Base-by-base conservation (phyloP, 2,888 invertebrate genomes). In the Apantesis nais region DNA sequence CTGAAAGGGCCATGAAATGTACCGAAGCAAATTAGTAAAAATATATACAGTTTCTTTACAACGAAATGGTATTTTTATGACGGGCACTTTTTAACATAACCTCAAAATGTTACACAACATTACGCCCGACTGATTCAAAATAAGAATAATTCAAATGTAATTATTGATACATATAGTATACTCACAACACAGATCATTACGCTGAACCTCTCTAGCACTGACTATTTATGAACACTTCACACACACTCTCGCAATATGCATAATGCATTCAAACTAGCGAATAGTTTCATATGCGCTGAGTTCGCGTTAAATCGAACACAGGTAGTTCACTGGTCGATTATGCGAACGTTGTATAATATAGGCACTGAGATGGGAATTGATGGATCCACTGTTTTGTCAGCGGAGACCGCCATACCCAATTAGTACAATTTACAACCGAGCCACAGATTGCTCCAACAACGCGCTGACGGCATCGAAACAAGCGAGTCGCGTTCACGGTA, bases 181-280 rank as follows among this genome's bases (percentile, higher is more conserved):
- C 93, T 94, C 88, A 94, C 94, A 90, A 90, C 88, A 86, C 86
- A 87, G 86, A 92, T 88, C 92, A 92, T 92, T 90, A 89, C 90
- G 88, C 87, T 86, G 89, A 90, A 86, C 89, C 86, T 88, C 90
- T 90, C 90, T 89, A 89, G 87, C 92, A 90, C 89, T 86, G 91
- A 90, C 91, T 94, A 93, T 94, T 93, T 94, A 89, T 89, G 92
- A 90, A 89, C 93, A 94, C 92, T 92, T 87, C 88, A 93, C 93
- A 85, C 93, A 93, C 93, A 92, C 93, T 89, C 85, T 83, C 81
- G 85, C 87, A 90, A 88, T 85, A 86, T 91, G 92, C 92, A 92
- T 92, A 87, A 88, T 92, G 91, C 90, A 92, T 88, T 86, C 86
- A 86, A 88, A 86, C 85, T 83, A 87, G 86, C 85, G 84, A 85